These are phyloP conservation scores for Cirrhinus mrigala DNA, from an alignment of 2,797 vertebrate species.

Conservation along the genomic window DNA sequence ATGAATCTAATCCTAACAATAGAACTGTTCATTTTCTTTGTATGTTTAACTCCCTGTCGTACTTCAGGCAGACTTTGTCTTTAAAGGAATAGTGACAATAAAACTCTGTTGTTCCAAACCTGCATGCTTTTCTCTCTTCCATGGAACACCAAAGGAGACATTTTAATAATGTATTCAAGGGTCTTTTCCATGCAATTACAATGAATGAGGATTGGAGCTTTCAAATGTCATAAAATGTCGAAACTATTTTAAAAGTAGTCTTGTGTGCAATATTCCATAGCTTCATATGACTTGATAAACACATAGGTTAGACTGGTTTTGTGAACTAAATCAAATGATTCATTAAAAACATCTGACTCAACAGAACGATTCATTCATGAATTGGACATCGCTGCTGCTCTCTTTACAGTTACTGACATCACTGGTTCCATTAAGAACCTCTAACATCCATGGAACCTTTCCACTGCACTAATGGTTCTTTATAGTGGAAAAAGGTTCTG, in stretches of 20 bases:
- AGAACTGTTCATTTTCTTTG: conserved; percentile 24
- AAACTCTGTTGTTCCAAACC: neutral
- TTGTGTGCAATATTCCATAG: neutral
- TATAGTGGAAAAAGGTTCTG: neutral
- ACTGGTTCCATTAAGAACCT: neutral
- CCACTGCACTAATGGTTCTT: neutral
- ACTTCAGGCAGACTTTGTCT: neutral
- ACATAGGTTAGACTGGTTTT: neutral
- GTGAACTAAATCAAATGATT: neutral
- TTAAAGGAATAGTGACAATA: neutral
- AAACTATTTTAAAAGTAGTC: conserved; percentile 2
- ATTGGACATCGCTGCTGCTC: neutral
- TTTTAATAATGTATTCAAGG: neutral
- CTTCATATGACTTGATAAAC: neutral
- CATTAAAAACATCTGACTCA: neutral
- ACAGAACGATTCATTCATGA: neutral
- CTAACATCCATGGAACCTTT: neutral
- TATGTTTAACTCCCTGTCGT: neutral
- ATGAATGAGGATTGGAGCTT: neutral
- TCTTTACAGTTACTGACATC: neutral
- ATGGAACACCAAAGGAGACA: neutral
- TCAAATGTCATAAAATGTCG: neutral
- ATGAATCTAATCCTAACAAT: conserved; percentile 30
- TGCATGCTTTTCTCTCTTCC: neutral
- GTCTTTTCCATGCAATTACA: neutral